These are phyloP conservation scores for Drosophila mayri DNA, from an alignment of 1,140 invertebrate genomes.

Conservation along the genomic window DNA sequence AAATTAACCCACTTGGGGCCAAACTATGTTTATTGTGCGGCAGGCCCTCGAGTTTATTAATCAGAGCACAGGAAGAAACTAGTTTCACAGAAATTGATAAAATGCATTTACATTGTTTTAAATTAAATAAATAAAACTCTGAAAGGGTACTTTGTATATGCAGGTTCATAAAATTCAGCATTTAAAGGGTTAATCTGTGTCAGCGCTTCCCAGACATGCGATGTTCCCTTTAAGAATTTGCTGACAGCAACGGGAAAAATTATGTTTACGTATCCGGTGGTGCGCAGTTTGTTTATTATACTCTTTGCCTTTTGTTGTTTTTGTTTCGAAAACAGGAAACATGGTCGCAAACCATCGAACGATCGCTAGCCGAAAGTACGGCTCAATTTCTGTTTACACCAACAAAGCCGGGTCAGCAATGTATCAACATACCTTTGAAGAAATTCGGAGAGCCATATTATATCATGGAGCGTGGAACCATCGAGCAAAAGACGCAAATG, in stretches of 20 bases:
- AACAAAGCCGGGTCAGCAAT: constrained; percentile 62
- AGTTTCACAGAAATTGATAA: not conserved
- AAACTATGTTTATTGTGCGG: not conserved
- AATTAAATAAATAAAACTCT: not conserved
- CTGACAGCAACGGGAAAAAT: constrained; percentile 43
- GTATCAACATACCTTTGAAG: constrained; percentile 58
- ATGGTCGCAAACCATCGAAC: constrained; percentile 76
- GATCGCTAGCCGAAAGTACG: constrained; percentile 69
- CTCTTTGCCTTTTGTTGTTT: constrained; percentile 12
- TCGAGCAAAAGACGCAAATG: constrained; percentile 75
- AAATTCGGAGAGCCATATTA: constrained; percentile 76
- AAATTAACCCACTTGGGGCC: constrained; percentile 41
- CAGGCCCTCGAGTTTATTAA: constrained; percentile 14
- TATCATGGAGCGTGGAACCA: constrained; percentile 75
- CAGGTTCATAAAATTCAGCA: constrained; percentile 1
- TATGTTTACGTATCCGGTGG: constrained; percentile 49
- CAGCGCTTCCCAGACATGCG: constrained; percentile 40
- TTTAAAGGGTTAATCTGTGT: constrained; percentile 48
- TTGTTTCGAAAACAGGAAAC: constrained; percentile 63
- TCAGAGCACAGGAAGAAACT: constrained; percentile 12
- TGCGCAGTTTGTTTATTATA: constrained; percentile 41
- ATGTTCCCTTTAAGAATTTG: constrained; percentile 43
- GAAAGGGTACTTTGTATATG: not conserved
- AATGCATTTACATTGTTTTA: not conserved
- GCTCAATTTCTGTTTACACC: constrained; percentile 76